These are phyloP conservation scores for Axea sp. DNA, from an alignment of 2,888 invertebrate species.

Conservation along the genomic window DNA sequence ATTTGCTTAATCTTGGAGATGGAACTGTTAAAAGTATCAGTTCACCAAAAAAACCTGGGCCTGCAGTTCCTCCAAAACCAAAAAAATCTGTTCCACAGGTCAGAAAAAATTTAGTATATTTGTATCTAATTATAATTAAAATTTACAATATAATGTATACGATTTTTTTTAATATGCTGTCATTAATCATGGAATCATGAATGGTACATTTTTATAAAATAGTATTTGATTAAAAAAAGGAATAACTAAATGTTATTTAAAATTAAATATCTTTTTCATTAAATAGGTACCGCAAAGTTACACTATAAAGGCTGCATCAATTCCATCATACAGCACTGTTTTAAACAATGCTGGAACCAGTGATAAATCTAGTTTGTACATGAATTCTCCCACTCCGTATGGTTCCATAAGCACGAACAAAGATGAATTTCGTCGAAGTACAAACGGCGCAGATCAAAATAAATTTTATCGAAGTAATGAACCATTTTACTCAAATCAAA, in stretches of 20 bases:
- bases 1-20: slow-evolving; percentile 82
- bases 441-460: slow-evolving; percentile 68
- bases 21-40: slow-evolving; percentile 75
- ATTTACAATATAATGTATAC: background rate
- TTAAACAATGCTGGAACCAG: slow-evolving; percentile 80
- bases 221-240: too few species aligned
- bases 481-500: slow-evolving; percentile 72
- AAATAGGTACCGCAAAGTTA: slow-evolving; percentile 88
- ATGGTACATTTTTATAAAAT: slow-evolving; percentile 27
- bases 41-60: slow-evolving; percentile 84
- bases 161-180: slow-evolving; percentile 9
- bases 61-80: slow-evolving; percentile 90
- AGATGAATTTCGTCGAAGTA: slow-evolving; percentile 71
- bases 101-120: slow-evolving; percentile 59
- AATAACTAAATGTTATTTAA: slow-evolving; percentile 5
- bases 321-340: slow-evolving; percentile 88
- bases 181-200: slow-evolving; percentile 14
- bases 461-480: slow-evolving; percentile 74
- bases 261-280: slow-evolving; percentile 1
- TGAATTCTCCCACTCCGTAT: slow-evolving; percentile 76
- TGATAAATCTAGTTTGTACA: slow-evolving; percentile 74
- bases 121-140: background rate
- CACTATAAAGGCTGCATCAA: slow-evolving; percentile 84
- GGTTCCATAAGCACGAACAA: slow-evolving; percentile 71
- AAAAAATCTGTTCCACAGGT: slow-evolving; percentile 83